A percentile compares a stretch with the other conserved stretches of the same genome.
These are phyloP conservation scores for Bombus confusus DNA, from an alignment of 1,140 invertebrate genomes.

Conservation along the genomic window DNA sequence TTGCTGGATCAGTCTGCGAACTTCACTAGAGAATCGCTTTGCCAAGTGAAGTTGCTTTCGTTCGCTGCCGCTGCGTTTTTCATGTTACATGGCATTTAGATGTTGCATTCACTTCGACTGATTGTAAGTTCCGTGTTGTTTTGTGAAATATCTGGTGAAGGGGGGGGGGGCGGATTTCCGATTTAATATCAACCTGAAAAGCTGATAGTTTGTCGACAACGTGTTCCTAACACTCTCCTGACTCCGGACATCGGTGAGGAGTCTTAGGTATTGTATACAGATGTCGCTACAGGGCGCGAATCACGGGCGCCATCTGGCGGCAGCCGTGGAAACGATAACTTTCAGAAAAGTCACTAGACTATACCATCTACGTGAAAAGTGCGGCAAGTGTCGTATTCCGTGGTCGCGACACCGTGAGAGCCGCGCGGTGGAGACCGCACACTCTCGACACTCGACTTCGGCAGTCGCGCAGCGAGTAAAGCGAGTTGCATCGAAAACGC, in stretches of 20 bases:
- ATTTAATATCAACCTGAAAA: neutral
- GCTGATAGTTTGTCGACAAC: neutral
- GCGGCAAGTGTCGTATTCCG: neutral
- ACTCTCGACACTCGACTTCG: constrained; percentile 54
- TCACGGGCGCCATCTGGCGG: neutral
- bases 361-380: neutral
- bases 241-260: neutral
- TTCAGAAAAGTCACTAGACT: neutral
- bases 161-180: no score
- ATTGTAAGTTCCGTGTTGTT: neutral
- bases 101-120: neutral
- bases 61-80: neutral
- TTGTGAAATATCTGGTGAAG: no score
- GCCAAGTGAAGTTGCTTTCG: neutral
- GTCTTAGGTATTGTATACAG: no score
- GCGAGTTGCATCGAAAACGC: constrained; percentile 32
- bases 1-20: no score
- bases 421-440: constrained; percentile 50
- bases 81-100: neutral
- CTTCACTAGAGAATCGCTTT: neutral
- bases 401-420: constrained; percentile 45
- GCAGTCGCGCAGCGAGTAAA: constrained; percentile 33
- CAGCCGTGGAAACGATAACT: neutral
- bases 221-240: no score
- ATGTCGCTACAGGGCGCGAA: neutral